Evolutionary conservation across 2,113 vertebrate species (phyloP), one percentile per base, ranked within the genome.

Genomic region (Junco hyemalis): DNA sequence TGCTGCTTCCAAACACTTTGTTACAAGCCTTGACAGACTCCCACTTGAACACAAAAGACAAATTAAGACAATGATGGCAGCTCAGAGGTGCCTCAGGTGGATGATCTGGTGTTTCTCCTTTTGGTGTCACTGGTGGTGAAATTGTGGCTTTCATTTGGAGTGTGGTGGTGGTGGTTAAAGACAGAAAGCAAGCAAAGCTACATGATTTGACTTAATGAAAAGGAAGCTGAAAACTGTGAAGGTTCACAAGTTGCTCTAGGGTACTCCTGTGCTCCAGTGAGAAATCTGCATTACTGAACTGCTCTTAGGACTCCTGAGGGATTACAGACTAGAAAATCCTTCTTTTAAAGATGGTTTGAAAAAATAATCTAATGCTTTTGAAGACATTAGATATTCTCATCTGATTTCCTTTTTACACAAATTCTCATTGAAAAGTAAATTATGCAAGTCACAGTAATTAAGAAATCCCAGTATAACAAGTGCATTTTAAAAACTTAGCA

Each of bases 401-500:
- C 89, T 87, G 14, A 84, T 82, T 92, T 89, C 29, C 61, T 76
- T 89, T 81, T 69, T 54, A 70, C 50, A 81, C 21, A 73, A 78
- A 64, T 66, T 85, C 44, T 90, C 77, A 86, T 66, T 56, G 86
- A 78, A 95, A 86, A 70, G n/a, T 77, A 95, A 89, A 92, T 56
- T 1, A 76, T 70, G 47, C 31, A 19, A 92, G 78, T 80, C 38
- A 59, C 12, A 26, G 45, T 70, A 92, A 93, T 85, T 92, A 90
- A 94, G 44, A 91, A 90, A 69, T 40, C 83, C 50, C 63, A 93
- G 51, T 24, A 56, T 42, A 88, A 23, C 24, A 64, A 91, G 4
- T 25, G 20, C 50, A 65, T 92, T 88, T 80, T 72, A 92, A 84
- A 81, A 47, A 84, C 47, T 88, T 73, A 82, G 77, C 69, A 79